A percentile compares a stretch with the other conserved stretches of the same genome.
Evolutionary conservation across 2,113 vertebrate genomes (phyloP).

Genomic region (Aphyosemion australe): DNA sequence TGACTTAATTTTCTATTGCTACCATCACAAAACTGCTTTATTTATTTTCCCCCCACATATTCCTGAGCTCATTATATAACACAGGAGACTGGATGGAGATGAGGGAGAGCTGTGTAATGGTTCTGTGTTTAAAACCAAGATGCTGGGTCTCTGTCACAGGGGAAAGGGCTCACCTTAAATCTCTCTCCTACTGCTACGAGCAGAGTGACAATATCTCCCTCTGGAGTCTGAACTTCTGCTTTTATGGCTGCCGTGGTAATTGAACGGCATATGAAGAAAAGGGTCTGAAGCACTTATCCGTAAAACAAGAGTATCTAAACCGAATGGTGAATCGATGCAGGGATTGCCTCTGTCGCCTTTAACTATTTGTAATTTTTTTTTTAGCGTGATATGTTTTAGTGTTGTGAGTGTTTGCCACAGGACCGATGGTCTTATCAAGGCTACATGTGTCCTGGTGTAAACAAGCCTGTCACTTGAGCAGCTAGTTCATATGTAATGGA

Average conservation of each 20-base stretch:
- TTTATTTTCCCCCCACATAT: background rate
- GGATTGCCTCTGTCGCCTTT: slow-evolving; percentile 32
- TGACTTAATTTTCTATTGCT: slow-evolving; percentile 25
- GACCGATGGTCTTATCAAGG: slow-evolving; percentile 60
- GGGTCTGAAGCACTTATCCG: slow-evolving; percentile 43
- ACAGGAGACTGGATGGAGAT: slow-evolving; percentile 44
- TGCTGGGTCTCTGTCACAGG: slow-evolving; percentile 56
- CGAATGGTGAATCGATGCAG: slow-evolving; percentile 44
- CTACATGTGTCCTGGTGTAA: slow-evolving; percentile 60
- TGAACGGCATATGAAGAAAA: slow-evolving; percentile 65
- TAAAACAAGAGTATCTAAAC: slow-evolving; percentile 50
- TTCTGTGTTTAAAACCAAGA: slow-evolving; percentile 57
- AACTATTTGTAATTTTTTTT: slow-evolving; percentile 65
- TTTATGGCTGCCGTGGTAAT: slow-evolving; percentile 74
- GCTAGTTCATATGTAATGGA: slow-evolving; percentile 55
- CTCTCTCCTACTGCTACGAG: slow-evolving; percentile 58
- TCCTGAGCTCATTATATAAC: slow-evolving; percentile 63
- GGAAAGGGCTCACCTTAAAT: slow-evolving; percentile 63
- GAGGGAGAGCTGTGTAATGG: slow-evolving; percentile 48
- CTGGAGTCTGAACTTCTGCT: slow-evolving; percentile 49
- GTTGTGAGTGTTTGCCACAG: slow-evolving; percentile 18
- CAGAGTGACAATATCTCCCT: slow-evolving; percentile 49
- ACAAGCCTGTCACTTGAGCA: slow-evolving; percentile 67
- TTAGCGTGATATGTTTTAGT: slow-evolving; percentile 84
- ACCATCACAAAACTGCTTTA: slow-evolving; percentile 30